Evolutionary conservation across 1,140 invertebrate genomes (phyloP).

Genomic region (Marisa cornuarietis): DNA sequence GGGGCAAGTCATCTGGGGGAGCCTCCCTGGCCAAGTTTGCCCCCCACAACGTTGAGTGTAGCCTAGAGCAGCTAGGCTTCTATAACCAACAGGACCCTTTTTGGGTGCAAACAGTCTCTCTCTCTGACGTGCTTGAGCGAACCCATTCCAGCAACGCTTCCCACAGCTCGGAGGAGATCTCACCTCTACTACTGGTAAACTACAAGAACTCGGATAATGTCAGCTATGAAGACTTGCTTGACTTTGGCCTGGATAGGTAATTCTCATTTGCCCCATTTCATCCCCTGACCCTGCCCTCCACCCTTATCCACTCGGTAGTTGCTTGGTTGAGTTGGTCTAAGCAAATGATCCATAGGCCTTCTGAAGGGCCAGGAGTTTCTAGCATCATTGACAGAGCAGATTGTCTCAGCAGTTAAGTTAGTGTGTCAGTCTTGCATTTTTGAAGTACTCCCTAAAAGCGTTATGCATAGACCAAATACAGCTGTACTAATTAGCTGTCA

Average conservation of each 20-base stretch:
- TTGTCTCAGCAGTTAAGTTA: background rate
- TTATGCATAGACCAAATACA: background rate
- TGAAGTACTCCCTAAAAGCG: background rate
- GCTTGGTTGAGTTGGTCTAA: too few relatives aligned
- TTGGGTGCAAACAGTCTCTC: constrained; percentile 51
- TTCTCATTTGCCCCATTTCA: background rate
- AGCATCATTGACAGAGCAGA: background rate
- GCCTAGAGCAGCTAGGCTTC: constrained; percentile 56
- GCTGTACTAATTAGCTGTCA: too few relatives aligned
- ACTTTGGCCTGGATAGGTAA: constrained; percentile 82
- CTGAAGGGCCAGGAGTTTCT: too few relatives aligned
- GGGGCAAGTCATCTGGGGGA: constrained; percentile 15
- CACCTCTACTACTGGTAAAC: constrained; percentile 53
- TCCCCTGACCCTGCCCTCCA: background rate
- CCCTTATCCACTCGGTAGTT: background rate
- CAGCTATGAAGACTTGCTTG: constrained; percentile 90
- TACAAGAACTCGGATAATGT: constrained; percentile 73
- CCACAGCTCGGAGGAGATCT: constrained; percentile 37
- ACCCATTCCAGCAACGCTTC: constrained; percentile 12
- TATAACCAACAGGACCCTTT: constrained; percentile 57
- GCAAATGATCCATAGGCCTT: too few relatives aligned
- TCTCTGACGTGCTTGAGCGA: constrained; percentile 19
- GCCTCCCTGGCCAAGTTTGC: constrained; percentile 46
- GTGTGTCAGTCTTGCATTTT: constrained; percentile 1
- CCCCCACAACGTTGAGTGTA: constrained; percentile 45